These are phyloP conservation scores for Danio tinwini DNA, from an alignment of 2,797 vertebrate species.

Conservation along the genomic window DNA sequence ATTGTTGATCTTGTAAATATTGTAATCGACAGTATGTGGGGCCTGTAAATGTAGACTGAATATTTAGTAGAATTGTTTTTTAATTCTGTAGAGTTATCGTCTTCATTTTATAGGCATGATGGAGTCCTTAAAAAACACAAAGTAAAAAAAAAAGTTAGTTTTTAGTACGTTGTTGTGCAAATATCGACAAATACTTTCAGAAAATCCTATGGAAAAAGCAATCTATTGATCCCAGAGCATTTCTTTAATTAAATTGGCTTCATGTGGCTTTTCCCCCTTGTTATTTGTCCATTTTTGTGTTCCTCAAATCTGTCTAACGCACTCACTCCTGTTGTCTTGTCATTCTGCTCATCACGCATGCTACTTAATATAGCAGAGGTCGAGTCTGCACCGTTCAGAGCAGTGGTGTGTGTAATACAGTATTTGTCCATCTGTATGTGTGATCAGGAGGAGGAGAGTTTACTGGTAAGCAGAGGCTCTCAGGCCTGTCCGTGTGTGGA, in stretches of 20 bases:
- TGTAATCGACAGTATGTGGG: too few species aligned
- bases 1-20: too few species aligned
- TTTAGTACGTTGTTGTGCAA: too few species aligned
- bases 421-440: constrained; percentile 28
- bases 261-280: neutral
- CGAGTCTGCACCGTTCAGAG: neutral
- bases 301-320: constrained; percentile 20
- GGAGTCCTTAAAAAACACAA: too few species aligned
- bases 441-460: constrained; percentile 74
- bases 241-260: neutral
- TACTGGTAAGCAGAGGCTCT: constrained; percentile 67
- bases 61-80: too few species aligned
- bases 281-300: neutral
- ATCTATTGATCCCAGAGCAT: constrained; percentile 15
- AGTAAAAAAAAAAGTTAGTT: too few species aligned
- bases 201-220: too few species aligned
- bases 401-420: neutral
- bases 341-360: neutral
- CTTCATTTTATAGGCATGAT: too few species aligned
- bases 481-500: constrained; percentile 89
- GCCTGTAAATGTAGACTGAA: too few species aligned
- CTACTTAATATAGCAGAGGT: neutral
- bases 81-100: too few species aligned
- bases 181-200: too few species aligned
- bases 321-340: neutral